Percentiles rank a stretch among this genome's conserved stretches.
Evolutionary conservation across 2,888 invertebrate species (phyloP).

Genomic region (Noctua janthina): DNA sequence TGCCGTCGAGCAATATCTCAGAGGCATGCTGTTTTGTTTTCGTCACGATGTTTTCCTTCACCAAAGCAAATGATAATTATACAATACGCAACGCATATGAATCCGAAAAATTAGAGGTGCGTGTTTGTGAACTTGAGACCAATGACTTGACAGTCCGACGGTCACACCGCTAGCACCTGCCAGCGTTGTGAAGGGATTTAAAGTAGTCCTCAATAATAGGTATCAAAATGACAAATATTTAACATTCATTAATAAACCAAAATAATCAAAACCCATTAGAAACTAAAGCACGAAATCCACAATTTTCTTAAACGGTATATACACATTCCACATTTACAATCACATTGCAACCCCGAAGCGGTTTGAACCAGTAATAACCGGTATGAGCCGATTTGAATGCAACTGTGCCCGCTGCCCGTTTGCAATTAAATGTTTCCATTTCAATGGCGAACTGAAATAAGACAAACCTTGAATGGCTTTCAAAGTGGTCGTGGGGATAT

Average conservation of each 20-base stretch:
- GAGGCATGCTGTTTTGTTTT: not conserved
- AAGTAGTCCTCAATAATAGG: not conserved
- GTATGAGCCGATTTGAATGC: conserved; percentile 78
- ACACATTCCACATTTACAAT: conserved; percentile 49
- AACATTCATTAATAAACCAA: not conserved
- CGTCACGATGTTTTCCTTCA: not conserved
- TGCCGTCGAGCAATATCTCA: not conserved
- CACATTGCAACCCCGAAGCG: conserved; percentile 58
- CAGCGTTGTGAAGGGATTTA: not conserved
- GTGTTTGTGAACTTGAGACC: not conserved
- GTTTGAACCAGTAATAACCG: conserved; percentile 70
- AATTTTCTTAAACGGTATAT: conserved; percentile 42
- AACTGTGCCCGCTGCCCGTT: conserved; percentile 71
- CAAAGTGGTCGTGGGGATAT: conserved; percentile 54
- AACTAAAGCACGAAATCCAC: conserved; percentile 21
- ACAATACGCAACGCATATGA: not conserved
- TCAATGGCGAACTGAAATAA: conserved; percentile 76
- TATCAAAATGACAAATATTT: not conserved
- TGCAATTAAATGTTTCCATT: conserved; percentile 84
- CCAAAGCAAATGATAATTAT: not conserved
- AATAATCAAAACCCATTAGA: conserved; percentile 35
- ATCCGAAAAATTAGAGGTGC: not conserved
- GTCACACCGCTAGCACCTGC: not conserved
- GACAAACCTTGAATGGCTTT: conserved; percentile 70
- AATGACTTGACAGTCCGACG: not conserved